A percentile compares a stretch with the other conserved stretches of the same genome.
These are phyloP conservation scores for Tryphoninae sp. DNA, from an alignment of 2,888 invertebrate genomes.

Conservation along the genomic window DNA sequence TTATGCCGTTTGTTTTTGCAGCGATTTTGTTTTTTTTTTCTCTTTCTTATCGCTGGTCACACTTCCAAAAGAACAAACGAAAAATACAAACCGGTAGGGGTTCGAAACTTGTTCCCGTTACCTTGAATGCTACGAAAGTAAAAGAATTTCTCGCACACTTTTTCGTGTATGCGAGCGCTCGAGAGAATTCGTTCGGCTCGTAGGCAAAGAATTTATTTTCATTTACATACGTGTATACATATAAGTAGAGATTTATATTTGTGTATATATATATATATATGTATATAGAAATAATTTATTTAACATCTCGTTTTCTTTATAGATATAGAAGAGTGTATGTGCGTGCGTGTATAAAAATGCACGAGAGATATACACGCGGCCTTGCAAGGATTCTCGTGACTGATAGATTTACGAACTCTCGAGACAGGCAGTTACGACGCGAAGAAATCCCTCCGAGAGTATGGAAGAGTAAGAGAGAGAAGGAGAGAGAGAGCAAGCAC, in stretches of 20 bases:
- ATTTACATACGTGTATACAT: neutral
- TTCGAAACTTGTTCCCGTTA: constrained; percentile 5
- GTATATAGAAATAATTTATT: too few species aligned
- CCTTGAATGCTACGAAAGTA: neutral
- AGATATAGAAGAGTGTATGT: neutral
- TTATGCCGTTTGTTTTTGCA: neutral
- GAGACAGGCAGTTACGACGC: constrained; percentile 23
- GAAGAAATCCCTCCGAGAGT: constrained; percentile 13
- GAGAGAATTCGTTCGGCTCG: constrained; percentile 16
- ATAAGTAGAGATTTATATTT: too few species aligned
- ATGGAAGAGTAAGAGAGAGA: constrained; percentile 1
- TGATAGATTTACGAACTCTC: constrained; percentile 52
- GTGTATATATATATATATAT: too few species aligned
- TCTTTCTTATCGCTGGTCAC: neutral
- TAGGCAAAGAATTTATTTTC: constrained; percentile 22
- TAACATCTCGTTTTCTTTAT: neutral
- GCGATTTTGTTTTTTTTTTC: neutral
- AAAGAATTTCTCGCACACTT: neutral
- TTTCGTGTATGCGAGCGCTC: neutral
- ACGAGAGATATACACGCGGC: constrained; percentile 26
- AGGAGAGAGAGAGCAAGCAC: neutral
- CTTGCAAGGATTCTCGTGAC: constrained; percentile 51
- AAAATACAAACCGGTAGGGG: neutral
- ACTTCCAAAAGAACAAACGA: neutral
- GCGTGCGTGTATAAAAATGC: neutral